Conservation (phyloP, 2,113 vertebrate species). For the Spheniscus mendiculus region DNA sequence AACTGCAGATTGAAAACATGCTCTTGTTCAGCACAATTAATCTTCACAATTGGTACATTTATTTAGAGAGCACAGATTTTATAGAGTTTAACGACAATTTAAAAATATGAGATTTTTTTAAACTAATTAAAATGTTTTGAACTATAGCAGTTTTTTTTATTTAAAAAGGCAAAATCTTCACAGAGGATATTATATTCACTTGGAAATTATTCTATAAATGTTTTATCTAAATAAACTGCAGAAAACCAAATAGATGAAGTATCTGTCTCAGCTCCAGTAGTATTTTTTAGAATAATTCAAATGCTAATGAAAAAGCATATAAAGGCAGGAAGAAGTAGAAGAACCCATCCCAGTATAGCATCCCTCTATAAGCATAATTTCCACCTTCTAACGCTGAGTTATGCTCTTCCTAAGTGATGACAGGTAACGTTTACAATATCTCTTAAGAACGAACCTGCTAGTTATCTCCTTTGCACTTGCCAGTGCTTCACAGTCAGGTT, state of each 20-base stretch:
- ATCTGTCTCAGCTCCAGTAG: background rate
- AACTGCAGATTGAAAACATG: background rate
- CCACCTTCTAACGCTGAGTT: background rate
- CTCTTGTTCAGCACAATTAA: background rate
- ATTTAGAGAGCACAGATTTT: background rate
- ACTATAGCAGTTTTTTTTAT: background rate
- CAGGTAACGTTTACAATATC: background rate
- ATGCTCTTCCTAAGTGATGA: background rate
- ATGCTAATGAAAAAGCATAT: background rate
- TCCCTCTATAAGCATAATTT: background rate
- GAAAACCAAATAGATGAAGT: background rate
- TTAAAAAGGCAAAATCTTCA: background rate
- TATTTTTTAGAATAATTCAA: background rate
- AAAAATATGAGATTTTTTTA: background rate
- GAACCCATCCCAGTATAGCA: background rate
- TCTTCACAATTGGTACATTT: background rate
- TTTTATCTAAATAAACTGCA: background rate
- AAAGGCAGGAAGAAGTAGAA: background rate
- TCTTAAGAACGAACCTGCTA: background rate
- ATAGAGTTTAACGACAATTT: background rate
- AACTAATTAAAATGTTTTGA: background rate
- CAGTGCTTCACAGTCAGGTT: background rate
- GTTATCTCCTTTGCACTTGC: background rate
- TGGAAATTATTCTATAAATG: background rate
- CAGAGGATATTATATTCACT: background rate